Percentiles rank a stretch among this genome's conserved stretches.
phyloP scores from a whole-genome alignment of 2,888 invertebrate genomes.

The Bellardia pandia region DNA sequence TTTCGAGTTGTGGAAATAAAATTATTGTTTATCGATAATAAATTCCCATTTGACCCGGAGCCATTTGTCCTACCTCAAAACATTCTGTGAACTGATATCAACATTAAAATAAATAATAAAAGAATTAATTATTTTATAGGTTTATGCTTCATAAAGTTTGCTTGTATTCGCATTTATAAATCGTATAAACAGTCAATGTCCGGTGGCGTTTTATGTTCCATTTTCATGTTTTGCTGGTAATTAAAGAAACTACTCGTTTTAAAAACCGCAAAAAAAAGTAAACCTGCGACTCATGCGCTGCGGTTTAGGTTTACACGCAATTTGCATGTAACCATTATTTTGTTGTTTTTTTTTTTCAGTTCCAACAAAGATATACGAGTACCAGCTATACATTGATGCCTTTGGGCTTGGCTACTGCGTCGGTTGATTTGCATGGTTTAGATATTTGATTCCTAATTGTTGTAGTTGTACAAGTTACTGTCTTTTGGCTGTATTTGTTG shows the following conservation, averaged over 20 bases:
- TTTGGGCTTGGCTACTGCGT: conserved; percentile 66
- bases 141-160: neutral
- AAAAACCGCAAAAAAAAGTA: neutral
- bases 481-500: conserved; percentile 55
- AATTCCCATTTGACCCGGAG: neutral
- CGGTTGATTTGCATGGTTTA: conserved; percentile 2
- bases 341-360: conserved; percentile 1
- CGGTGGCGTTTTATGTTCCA: conserved; percentile 43
- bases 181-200: neutral
- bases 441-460: conserved; percentile 10
- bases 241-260: conserved; percentile 35
- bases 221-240: conserved; percentile 30
- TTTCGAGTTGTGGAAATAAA: too few relatives aligned
- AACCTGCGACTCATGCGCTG: conserved; percentile 59
- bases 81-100: neutral
- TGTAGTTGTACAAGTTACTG: conserved; percentile 34
- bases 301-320: neutral
- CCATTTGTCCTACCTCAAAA: neutral
- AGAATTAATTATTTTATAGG: neutral
- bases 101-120: neutral
- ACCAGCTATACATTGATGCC: conserved; percentile 29
- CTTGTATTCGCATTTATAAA: neutral
- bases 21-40: neutral
- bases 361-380: conserved; percentile 40
- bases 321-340: conserved; percentile 15